Conservation (phyloP, 2,888 invertebrate genomes). For the Zonitis immaculata region DNA sequence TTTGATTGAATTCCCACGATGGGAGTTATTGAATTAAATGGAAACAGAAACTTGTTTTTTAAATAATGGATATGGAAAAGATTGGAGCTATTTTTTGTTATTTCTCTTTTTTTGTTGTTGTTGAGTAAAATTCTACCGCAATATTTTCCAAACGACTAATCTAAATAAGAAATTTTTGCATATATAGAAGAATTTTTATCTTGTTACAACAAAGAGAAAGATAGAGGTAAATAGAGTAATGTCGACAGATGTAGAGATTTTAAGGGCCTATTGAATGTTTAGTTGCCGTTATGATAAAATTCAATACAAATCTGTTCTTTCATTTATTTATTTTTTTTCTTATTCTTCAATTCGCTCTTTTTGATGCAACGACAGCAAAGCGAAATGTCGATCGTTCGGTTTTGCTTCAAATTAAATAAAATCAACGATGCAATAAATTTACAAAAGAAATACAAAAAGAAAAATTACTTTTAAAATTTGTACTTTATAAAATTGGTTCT, state of each 20-base stretch:
- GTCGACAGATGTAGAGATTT: not conserved
- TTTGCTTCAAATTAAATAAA: not conserved
- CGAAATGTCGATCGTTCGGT: not conserved
- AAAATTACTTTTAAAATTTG: too few species aligned
- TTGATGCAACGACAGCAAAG: not conserved
- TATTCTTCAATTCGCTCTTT: too few species aligned
- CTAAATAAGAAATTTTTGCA: not conserved
- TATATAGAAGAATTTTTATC: too few species aligned
- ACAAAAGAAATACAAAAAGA: too few species aligned
- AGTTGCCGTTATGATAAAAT: not conserved
- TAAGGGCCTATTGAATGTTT: not conserved
- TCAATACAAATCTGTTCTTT: not conserved
- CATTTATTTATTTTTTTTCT: too few species aligned
- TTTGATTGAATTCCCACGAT: constrained; percentile 27
- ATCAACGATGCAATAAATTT: not conserved
- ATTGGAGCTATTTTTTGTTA: constrained; percentile 23
- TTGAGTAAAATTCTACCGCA: not conserved
- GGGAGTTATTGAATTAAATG: not conserved
- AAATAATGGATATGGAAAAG: constrained; percentile 26
- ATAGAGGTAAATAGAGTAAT: not conserved
- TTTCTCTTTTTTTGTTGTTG: too few species aligned
- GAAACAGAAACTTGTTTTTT: constrained; percentile 21
- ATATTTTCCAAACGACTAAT: not conserved
- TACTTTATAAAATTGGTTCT: not conserved
- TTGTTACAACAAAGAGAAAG: not conserved